Base-by-base conservation (phyloP, 2,888 invertebrate species). In the Torymus auratus region DNA sequence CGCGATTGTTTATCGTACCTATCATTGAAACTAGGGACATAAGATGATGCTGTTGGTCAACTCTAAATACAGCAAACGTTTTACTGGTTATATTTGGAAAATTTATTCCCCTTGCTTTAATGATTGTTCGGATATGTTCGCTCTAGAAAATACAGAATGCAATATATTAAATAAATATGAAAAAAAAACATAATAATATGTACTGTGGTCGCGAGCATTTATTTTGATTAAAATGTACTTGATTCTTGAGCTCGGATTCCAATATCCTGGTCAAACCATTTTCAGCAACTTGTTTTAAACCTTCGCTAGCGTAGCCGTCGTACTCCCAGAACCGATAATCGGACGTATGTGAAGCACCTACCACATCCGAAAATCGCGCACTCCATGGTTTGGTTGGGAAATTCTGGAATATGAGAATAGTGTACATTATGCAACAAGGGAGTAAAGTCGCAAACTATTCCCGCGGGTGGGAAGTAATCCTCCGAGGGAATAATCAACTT, bases 331-430 rank as follows among this genome's bases (percentile, higher is more conserved):
- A 98, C 65, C 95, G 94, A 87, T 96, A 96, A 89, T 97, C 96
- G 62, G 94, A 93, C 50, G 95, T 95, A 88, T 99, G 99, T 0
- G 98, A 96, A 41, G 97, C 98, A 0, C 98, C 98, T 86, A 99
- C 96, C 14, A 99, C 94, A 91, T 99, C 99, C 0, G 98, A 98
- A 93, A 99, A 99, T 91, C 99, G 98, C 0, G 98, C 97, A 82
- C 98, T 91, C 95, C 97, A 98, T 83, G 96, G 92, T 60, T 97
- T 96, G 88, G 94, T 94, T 0, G 99, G 99, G 91, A 97, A 99
- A 91, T 99, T 96, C 91, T 90, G 72, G 2, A 28, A 28, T 28
- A 73, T 20, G n/a, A 69, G 13, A 58, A n/a, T n/a, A n/a, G n/a
- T n/a, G n/a, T n/a, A n/a, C n/a, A n/a, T n/a, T n/a, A n/a, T n/a